A percentile compares a stretch with the other conserved stretches of the same genome.
phyloP scores from a whole-genome alignment of 2,113 vertebrate genomes.

The Columba livia region DNA sequence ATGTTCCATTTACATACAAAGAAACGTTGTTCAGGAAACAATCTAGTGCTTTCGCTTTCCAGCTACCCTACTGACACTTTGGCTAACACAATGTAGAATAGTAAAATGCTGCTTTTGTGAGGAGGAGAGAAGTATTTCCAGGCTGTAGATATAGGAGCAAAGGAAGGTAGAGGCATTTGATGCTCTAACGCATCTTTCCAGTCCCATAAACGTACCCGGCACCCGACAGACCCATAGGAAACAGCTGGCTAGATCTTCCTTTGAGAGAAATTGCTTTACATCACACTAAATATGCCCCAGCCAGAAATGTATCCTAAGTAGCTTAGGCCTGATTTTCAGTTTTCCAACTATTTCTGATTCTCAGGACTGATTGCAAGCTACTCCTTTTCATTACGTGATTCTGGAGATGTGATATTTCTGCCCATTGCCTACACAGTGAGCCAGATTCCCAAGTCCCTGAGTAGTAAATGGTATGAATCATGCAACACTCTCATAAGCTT shows the following conservation, averaged over 20 bases:
- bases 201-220: neutral
- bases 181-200: neutral
- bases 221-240: neutral
- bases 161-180: neutral
- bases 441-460: neutral
- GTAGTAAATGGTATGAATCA: conserved; percentile 9
- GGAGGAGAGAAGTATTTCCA: neutral
- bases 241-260: neutral
- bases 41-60: conserved; percentile 18
- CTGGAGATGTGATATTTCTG: neutral
- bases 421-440: neutral
- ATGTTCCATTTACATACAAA: conserved; percentile 56
- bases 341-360: neutral
- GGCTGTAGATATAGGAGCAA: neutral
- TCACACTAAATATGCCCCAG: neutral
- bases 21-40: conserved; percentile 46
- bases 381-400: neutral
- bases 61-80: conserved; percentile 7
- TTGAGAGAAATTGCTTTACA: neutral
- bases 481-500: neutral
- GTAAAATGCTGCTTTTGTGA: neutral
- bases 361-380: neutral
- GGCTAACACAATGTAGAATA: neutral
- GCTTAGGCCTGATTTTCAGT: neutral
- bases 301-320: neutral